A percentile compares a stretch with the other conserved stretches of the same genome.
Evolutionary conservation across 2,888 invertebrate genomes (phyloP).

Genomic region (Sarcophaga rosellei): DNA sequence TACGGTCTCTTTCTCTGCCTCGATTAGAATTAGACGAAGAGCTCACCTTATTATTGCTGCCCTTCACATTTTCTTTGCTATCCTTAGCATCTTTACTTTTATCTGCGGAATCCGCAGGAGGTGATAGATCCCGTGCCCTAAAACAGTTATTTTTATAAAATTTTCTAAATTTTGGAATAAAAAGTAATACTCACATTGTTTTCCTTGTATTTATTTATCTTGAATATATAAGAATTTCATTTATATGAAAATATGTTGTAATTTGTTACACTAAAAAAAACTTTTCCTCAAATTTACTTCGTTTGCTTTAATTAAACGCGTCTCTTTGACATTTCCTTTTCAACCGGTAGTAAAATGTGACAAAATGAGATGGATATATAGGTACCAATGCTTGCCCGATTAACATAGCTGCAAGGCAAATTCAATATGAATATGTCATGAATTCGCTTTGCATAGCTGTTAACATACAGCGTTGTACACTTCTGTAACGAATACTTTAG

Average conservation of each 20-base stretch:
- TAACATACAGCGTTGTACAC: too few species aligned
- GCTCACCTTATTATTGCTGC: constrained; percentile 69
- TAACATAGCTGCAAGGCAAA: too few species aligned
- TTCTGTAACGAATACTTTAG: background rate
- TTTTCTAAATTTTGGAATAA: background rate
- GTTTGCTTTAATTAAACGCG: constrained; percentile 37
- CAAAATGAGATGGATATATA: constrained; percentile 11
- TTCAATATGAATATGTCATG: too few species aligned
- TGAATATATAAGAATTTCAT: background rate
- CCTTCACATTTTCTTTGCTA: constrained; percentile 75
- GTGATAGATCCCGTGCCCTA: constrained; percentile 90
- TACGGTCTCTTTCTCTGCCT: constrained; percentile 78
- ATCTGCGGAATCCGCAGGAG: constrained; percentile 85
- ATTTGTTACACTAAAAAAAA: background rate
- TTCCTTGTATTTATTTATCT: background rate
- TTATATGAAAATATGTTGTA: background rate
- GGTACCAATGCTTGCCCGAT: too few species aligned
- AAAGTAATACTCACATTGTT: constrained; percentile 36
- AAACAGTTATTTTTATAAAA: background rate
- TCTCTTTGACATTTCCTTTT: constrained; percentile 26
- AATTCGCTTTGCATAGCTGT: too few species aligned
- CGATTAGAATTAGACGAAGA: constrained; percentile 73
- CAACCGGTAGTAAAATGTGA: constrained; percentile 5
- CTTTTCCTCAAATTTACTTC: background rate
- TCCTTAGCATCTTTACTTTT: constrained; percentile 88